Evolutionary conservation across 1,140 invertebrate genomes (phyloP), one percentile per base, ranked within the genome.

Genomic region (Brachionus rotundiformis): DNA sequence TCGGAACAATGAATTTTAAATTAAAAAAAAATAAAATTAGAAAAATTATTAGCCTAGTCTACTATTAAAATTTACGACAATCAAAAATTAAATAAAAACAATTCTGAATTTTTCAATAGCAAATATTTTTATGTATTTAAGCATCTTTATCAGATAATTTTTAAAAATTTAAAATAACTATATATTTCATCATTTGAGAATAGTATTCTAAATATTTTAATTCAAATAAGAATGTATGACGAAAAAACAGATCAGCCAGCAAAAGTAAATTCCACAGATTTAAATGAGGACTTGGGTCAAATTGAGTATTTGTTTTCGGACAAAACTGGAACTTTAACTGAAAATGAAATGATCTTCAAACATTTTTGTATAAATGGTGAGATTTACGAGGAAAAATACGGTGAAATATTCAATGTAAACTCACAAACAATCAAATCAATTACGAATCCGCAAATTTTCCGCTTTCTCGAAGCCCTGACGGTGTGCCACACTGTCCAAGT

Each of bases 251-350:
- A 79, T 33, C 76, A 59, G 31, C 36, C 54, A 5, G 88, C 91
- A 0, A 86, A 90, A 41, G 90, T 89, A 41, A 92, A 92, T 84
- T 90, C 92, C 16, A 92, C 92, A 1, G 92, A 92, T 86, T 86
- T 92, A 5, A 92, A 92, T 86, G 92, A 92, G 85, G 91, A 92
- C 82, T 87, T 92, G 13, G 91, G 91, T 4, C 91, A 92, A 86
- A 89, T 99, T 84, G 95, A 99, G 87, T 99, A 99, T 89, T 94
- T 99, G 85, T 99, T 99, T 91, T 90, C 90, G 2, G 92, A 93
- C 84, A 93, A 93, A 86, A 93, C 92, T 4, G 92, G 92, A 0
- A 93, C 92, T 0, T 85, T 93, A 11, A 93, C 92, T 7, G 91
- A 93, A 85, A 93, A 93, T 86, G 85, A 89, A 11, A 92, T 92